These are phyloP conservation scores for Crocallis elinguaria DNA, from an alignment of 2,888 invertebrate species.

Conservation along the genomic window DNA sequence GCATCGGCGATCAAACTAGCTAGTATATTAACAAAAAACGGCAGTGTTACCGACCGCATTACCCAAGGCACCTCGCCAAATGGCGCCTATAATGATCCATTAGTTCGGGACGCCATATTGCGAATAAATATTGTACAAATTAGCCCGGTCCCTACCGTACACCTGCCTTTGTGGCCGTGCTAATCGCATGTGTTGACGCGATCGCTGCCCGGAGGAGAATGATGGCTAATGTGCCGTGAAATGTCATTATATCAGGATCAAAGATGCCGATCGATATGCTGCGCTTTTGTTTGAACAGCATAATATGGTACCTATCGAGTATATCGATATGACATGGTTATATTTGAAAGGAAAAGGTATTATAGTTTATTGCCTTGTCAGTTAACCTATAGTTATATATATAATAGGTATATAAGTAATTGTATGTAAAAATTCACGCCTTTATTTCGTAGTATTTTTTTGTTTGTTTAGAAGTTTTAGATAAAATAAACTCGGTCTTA, in stretches of 20 bases:
- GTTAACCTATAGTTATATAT: no score
- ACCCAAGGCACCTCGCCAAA: conserved; percentile 73
- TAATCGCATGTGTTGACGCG: conserved; percentile 64
- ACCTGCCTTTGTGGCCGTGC: conserved; percentile 58
- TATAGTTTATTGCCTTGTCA: no score
- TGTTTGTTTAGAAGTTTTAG: no score
- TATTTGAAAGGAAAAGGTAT: no score
- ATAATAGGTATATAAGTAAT: no score
- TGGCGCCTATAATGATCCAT: conserved; percentile 69
- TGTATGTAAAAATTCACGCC: no score
- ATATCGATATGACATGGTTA: no score
- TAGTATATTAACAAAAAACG: conserved; percentile 37
- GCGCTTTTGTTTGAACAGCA: conserved; percentile 22
- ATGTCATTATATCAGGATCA: conserved; percentile 64
- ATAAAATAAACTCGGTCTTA: no score
- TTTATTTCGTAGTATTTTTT: no score
- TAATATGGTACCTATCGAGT: not conserved
- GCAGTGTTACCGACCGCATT: conserved; percentile 51
- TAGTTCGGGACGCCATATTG: conserved; percentile 73
- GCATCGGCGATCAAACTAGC: conserved; percentile 21
- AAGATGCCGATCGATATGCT: conserved; percentile 45
- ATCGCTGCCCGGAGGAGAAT: conserved; percentile 34
- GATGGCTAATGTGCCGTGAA: conserved; percentile 60
- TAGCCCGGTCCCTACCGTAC: conserved; percentile 68
- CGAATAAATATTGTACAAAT: conserved; percentile 81